These are phyloP conservation scores for Zingel zingel DNA, from an alignment of 2,113 vertebrate genomes.

Conservation along the genomic window DNA sequence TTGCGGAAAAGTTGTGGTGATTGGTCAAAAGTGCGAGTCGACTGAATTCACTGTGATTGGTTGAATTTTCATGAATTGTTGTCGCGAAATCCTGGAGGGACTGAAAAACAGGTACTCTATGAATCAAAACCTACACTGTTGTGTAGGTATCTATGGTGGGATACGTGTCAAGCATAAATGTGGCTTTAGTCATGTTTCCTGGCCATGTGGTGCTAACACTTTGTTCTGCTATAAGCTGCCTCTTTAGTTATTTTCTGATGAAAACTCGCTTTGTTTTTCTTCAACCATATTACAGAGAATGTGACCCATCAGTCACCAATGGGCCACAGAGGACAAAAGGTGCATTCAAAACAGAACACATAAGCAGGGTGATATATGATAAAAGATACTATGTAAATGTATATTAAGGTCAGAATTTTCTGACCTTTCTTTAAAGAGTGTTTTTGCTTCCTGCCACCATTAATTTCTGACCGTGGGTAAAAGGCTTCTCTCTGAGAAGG, in stretches of 20 bases:
- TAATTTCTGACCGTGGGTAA: background rate
- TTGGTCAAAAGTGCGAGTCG: too few species aligned
- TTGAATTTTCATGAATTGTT: too few species aligned
- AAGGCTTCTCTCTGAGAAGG: conserved; percentile 27
- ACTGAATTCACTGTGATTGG: too few species aligned
- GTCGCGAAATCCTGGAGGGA: too few species aligned
- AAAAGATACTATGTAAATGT: background rate
- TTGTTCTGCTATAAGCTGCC: background rate
- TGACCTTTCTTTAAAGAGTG: background rate
- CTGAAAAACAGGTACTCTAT: too few species aligned
- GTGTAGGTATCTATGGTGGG: too few species aligned
- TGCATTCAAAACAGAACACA: conserved; percentile 7
- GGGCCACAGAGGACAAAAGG: conserved; percentile 10
- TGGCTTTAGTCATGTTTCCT: background rate
- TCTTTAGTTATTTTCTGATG: background rate
- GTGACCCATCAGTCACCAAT: background rate
- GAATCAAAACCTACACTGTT: too few species aligned
- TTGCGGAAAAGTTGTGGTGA: too few species aligned
- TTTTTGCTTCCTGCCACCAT: conserved; percentile 28
- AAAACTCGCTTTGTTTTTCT: background rate
- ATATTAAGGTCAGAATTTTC: conserved; percentile 2
- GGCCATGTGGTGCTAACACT: background rate
- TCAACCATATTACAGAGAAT: background rate
- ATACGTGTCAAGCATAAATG: too few species aligned
- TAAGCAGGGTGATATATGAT: background rate